Conservation (phyloP, 2,797 vertebrate genomes). For the Danionella dracula region DNA sequence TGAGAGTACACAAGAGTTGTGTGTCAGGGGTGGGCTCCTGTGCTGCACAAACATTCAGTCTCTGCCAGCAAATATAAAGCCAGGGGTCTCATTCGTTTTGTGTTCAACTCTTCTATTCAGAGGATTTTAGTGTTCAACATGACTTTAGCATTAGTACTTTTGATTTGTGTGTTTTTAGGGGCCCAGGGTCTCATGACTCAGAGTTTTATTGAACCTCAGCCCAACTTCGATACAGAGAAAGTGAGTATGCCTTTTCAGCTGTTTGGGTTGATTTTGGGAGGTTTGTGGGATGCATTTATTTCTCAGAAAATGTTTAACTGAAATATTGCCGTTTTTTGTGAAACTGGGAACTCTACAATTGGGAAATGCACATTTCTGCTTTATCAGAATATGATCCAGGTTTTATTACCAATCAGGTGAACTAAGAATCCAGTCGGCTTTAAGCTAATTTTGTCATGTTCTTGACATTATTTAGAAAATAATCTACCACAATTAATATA, state of each 20-base stretch:
- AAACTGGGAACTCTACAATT: too few relatives aligned
- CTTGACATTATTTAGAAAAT: too few relatives aligned
- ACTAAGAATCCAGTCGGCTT: too few relatives aligned
- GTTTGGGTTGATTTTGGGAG: not conserved
- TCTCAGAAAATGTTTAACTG: too few relatives aligned
- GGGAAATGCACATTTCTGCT: too few relatives aligned
- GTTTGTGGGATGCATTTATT: too few relatives aligned
- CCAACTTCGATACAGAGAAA: constrained; percentile 43
- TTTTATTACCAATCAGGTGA: too few relatives aligned
- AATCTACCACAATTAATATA: too few relatives aligned
- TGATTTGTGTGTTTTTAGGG: constrained; percentile 32
- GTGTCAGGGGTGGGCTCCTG: constrained; percentile 29
- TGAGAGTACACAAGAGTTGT: not conserved
- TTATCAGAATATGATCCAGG: too few relatives aligned
- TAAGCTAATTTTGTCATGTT: too few relatives aligned
- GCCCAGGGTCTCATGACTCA: constrained; percentile 22
- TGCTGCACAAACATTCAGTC: constrained; percentile 25
- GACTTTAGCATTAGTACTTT: constrained; percentile 27
- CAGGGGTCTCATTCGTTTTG: constrained; percentile 8
- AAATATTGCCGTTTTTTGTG: too few relatives aligned
- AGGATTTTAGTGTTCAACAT: constrained; percentile 24
- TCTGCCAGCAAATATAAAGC: constrained; percentile 23
- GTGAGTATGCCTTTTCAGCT: constrained; percentile 30
- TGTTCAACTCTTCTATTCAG: constrained; percentile 1
- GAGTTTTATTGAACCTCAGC: constrained; percentile 32